These are phyloP conservation scores for Microcaecilia unicolor DNA, from an alignment of 2,797 vertebrate genomes.

Conservation along the genomic window DNA sequence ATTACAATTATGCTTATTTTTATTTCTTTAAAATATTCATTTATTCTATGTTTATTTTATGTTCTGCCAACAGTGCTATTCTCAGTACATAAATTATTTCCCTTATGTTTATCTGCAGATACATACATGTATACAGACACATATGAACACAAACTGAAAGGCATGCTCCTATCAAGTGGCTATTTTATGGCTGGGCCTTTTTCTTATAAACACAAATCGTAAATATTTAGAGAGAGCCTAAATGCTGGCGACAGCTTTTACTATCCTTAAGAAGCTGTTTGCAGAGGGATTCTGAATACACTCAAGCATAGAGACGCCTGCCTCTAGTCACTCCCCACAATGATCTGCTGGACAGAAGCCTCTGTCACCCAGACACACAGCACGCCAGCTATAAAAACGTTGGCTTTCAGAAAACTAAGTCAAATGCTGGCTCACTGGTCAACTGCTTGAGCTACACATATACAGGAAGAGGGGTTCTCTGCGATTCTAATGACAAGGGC, in stretches of 20 bases:
- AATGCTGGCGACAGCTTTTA: conserved; percentile 32
- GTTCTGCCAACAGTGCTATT: not conserved
- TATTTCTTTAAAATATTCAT: not conserved
- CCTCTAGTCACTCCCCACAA: conserved; percentile 16
- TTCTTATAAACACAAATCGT: conserved; percentile 25
- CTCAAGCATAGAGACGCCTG: conserved; percentile 21
- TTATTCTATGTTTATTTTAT: conserved; percentile 10
- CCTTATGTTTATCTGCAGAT: no score
- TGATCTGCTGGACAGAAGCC: conserved; percentile 26
- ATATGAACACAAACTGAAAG: not conserved
- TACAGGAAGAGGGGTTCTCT: conserved; percentile 13
- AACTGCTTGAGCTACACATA: not conserved
- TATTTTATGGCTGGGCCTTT: conserved; percentile 18
- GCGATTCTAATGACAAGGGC: conserved; percentile 1
- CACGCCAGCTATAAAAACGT: conserved; percentile 11
- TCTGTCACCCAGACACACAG: conserved; percentile 18
- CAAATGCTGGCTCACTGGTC: no score
- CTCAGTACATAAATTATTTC: no score
- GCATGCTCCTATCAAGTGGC: not conserved
- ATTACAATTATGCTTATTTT: conserved; percentile 9
- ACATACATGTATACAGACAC: not conserved
- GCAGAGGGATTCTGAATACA: conserved; percentile 37
- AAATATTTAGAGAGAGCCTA: conserved; percentile 54
- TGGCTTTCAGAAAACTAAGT: conserved; percentile 11
- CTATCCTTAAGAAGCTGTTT: conserved; percentile 36